phyloP scores from a whole-genome alignment of 2,797 vertebrate species.

The Myotis planiceps region DNA sequence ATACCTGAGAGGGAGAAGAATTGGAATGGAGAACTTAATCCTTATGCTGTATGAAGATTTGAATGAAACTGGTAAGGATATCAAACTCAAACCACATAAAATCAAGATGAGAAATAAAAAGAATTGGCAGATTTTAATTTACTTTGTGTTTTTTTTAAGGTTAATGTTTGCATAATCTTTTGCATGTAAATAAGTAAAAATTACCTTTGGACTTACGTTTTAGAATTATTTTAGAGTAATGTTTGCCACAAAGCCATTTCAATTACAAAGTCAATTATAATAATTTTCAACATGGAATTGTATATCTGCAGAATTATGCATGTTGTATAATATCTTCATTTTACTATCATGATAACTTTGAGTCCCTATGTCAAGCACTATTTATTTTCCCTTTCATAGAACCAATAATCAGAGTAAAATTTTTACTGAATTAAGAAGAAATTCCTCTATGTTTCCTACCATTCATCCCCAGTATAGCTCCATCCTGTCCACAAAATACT shows the following conservation, averaged over 20 bases:
- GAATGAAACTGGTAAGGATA: background rate
- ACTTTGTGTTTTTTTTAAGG: background rate
- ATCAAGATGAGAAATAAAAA: background rate
- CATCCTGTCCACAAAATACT: background rate
- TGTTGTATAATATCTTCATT: background rate
- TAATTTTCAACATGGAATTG: background rate
- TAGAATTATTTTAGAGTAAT: background rate
- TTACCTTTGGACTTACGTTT: background rate
- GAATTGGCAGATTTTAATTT: background rate
- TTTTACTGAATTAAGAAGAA: background rate
- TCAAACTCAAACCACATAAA: background rate
- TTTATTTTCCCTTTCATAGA: background rate
- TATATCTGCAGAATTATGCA: background rate
- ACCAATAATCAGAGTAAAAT: background rate
- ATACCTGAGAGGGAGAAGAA: background rate
- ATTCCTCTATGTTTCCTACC: background rate
- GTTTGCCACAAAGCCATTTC: background rate
- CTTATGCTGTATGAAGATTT: background rate
- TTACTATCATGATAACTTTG: background rate
- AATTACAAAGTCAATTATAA: background rate
- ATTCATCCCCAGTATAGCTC: background rate
- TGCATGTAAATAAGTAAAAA: background rate
- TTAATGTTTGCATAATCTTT: background rate
- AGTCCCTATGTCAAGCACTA: background rate
- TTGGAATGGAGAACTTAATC: background rate